phyloP scores from a whole-genome alignment of 2,888 invertebrate genomes.

The Cerceris rybyensis region DNA sequence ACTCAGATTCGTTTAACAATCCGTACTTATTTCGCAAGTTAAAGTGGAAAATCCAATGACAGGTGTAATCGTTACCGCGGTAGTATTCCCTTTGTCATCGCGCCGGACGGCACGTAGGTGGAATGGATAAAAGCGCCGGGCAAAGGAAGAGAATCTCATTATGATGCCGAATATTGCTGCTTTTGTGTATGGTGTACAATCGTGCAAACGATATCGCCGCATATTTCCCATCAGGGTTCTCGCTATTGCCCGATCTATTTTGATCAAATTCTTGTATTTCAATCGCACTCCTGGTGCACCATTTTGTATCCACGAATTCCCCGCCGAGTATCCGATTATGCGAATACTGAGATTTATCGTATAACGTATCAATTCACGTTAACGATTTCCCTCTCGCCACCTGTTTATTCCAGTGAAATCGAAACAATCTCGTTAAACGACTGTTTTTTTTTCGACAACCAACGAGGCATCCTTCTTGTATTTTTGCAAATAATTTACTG shows the following conservation, averaged over 20 bases:
- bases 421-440: too few species aligned
- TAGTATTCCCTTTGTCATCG: slow-evolving; percentile 40
- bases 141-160: slow-evolving; percentile 46
- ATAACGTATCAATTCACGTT: too few species aligned
- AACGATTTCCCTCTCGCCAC: too few species aligned
- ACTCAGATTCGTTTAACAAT: background rate
- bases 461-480: too few species aligned
- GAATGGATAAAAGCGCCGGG: slow-evolving; percentile 26
- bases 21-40: slow-evolving; percentile 25
- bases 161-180: slow-evolving; percentile 26
- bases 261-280: slow-evolving; percentile 1
- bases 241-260: slow-evolving; percentile 1
- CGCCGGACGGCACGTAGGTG: slow-evolving; percentile 17
- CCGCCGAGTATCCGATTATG: background rate
- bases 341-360: too few species aligned
- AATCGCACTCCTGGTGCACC: background rate
- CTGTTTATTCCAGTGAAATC: too few species aligned
- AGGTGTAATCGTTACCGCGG: slow-evolving; percentile 35
- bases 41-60: slow-evolving; percentile 34
- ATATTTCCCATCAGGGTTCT: slow-evolving; percentile 6
- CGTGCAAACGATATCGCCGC: slow-evolving; percentile 2
- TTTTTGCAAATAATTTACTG: too few species aligned
- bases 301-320: background rate
- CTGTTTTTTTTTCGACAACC: too few species aligned
- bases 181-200: slow-evolving; percentile 24